phyloP scores from a whole-genome alignment of 2,113 vertebrate genomes.

The Xenotilapia longispinis region DNA sequence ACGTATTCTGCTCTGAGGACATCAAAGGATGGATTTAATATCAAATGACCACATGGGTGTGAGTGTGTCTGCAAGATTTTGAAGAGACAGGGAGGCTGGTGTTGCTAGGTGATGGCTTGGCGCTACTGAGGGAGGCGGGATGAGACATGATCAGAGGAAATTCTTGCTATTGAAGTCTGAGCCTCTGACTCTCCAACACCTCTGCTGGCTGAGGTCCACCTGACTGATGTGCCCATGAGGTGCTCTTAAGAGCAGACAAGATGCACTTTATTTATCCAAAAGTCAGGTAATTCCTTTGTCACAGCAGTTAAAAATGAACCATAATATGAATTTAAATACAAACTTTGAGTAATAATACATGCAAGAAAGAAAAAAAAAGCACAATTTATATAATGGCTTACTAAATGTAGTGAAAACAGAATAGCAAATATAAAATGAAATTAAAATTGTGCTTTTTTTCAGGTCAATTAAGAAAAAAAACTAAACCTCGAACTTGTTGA shows the following conservation, averaged over 20 bases:
- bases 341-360: accelerated
- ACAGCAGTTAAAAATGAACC: neutral
- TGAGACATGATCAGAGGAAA: neutral
- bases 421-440: neutral
- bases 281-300: neutral
- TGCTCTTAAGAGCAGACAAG: neutral
- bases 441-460: neutral
- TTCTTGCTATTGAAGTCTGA: neutral
- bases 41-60: neutral
- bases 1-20: neutral
- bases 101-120: slow-evolving; percentile 46
- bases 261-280: neutral
- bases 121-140: neutral
- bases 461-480: accelerated
- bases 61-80: neutral
- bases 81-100: neutral
- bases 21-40: neutral
- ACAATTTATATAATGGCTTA: neutral
- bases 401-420: neutral
- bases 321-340: neutral
- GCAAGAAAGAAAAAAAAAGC: accelerated
- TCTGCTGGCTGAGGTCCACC: neutral
- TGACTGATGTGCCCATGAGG: neutral
- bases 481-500: accelerated
- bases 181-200: neutral